Evolutionary conservation across 2,888 invertebrate species (phyloP).

Genomic region (Camponotus fellah): DNA sequence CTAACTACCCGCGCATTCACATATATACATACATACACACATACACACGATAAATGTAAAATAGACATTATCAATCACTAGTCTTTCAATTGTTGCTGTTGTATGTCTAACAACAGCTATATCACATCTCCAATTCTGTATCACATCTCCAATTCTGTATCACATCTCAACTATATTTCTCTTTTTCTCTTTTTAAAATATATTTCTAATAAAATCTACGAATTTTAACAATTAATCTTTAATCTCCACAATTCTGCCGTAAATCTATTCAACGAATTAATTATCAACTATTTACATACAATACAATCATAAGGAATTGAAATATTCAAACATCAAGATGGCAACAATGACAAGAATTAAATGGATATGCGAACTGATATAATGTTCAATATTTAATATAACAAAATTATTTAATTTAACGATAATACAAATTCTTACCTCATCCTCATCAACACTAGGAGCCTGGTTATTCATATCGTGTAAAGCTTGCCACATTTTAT

Average conservation of each 20-base stretch:
- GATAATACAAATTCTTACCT: conserved; percentile 87
- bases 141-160: neutral
- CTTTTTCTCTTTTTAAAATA: neutral
- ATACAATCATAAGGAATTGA: conserved; percentile 4
- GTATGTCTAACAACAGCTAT: neutral
- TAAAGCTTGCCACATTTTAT: conserved; percentile 96
- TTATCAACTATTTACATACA: neutral
- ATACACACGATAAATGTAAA: conserved; percentile 33
- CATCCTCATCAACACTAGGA: conserved; percentile 91
- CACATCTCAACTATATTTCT: neutral
- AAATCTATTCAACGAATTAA: neutral
- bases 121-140: neutral
- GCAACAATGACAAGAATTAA: neutral
- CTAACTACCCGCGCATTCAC: conserved; percentile 68
- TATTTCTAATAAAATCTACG: neutral
- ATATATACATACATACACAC: conserved; percentile 46
- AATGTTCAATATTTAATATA: neutral
- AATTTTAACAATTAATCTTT: neutral
- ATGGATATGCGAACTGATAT: conserved; percentile 4
- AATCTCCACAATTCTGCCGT: neutral
- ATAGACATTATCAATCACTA: neutral
- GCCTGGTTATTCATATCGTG: conserved; percentile 91
- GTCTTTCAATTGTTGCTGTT: neutral
- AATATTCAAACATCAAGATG: neutral
- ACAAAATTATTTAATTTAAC: neutral